Percentiles rank a stretch among this genome's conserved stretches.
phyloP scores from a whole-genome alignment of 2,113 vertebrate species.

The Corythornis vintsioides region DNA sequence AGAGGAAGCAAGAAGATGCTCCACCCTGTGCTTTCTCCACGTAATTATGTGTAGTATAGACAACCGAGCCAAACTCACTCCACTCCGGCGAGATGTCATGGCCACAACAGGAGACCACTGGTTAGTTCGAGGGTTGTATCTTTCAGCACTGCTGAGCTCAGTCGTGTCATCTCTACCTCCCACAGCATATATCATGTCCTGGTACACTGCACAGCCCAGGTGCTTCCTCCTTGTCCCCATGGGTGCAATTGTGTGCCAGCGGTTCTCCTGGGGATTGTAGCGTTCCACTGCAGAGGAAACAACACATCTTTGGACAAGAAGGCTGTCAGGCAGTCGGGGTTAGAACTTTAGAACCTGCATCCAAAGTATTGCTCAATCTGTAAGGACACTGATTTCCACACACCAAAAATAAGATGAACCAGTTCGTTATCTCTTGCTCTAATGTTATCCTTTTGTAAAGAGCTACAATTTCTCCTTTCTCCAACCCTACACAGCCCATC shows the following conservation, averaged over 20 bases:
- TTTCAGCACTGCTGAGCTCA: constrained; percentile 95
- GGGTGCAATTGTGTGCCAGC: constrained; percentile 97
- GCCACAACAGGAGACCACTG: constrained; percentile 99
- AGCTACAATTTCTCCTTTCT: neutral
- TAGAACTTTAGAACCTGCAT: neutral
- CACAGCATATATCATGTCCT: constrained; percentile 99
- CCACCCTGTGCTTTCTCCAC: neutral
- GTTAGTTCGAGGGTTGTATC: constrained; percentile 97
- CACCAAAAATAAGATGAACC: neutral
- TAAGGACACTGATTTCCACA: neutral
- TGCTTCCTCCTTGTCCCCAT: constrained; percentile 98
- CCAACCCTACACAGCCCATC: neutral
- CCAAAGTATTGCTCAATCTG: neutral
- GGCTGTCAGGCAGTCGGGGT: neutral
- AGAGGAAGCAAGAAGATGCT: neutral
- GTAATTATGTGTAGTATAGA: rapidly evolving
- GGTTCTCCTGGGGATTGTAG: constrained; percentile 98
- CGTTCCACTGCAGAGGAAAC: constrained; percentile 85
- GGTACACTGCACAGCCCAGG: constrained; percentile 96
- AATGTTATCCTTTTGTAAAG: neutral
- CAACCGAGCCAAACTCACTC: constrained; percentile 77
- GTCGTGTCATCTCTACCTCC: constrained; percentile 97
- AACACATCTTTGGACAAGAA: neutral
- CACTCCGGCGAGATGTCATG: constrained; percentile 96
- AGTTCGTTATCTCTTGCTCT: neutral